phyloP scores from a whole-genome alignment of 2,888 invertebrate species.

The Perizoma flavofasciatum region DNA sequence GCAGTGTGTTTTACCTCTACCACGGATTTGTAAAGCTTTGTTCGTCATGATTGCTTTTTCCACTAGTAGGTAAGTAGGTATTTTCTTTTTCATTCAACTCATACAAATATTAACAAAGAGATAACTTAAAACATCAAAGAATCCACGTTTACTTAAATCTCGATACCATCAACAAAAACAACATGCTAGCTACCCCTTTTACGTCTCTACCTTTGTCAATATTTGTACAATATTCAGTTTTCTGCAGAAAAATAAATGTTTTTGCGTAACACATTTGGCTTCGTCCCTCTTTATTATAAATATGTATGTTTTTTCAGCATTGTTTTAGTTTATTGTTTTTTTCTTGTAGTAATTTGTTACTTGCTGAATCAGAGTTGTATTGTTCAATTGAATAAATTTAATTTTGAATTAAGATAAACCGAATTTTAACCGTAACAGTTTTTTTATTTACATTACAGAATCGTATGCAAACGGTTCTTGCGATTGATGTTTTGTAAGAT shows the following conservation, averaged over 20 bases:
- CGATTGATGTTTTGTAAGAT: constrained; percentile 51
- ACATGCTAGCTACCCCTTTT: constrained; percentile 32
- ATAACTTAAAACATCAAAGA: constrained; percentile 31
- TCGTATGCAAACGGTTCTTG: constrained; percentile 52
- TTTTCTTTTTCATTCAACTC: too few relatives aligned
- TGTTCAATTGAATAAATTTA: too few relatives aligned
- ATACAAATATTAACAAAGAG: constrained; percentile 5
- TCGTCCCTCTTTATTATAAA: not conserved
- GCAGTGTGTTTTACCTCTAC: not conserved
- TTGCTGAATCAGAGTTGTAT: too few relatives aligned
- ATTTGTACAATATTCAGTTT: constrained; percentile 5
- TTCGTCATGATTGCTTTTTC: not conserved
- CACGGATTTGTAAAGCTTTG: not conserved
- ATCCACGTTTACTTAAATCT: constrained; percentile 24
- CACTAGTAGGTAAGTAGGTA: constrained; percentile 9
- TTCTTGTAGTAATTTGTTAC: too few relatives aligned
- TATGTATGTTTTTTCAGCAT: too few relatives aligned
- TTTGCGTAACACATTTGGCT: not conserved
- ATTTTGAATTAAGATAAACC: too few relatives aligned
- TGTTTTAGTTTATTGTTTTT: too few relatives aligned
- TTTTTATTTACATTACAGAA: constrained; percentile 55
- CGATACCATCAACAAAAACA: constrained; percentile 27
- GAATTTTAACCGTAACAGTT: constrained; percentile 13
- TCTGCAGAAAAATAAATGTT: constrained; percentile 1
- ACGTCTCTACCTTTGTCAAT: constrained; percentile 16